These are phyloP conservation scores for Channallabes apus DNA, from an alignment of 2,797 vertebrate genomes.

Conservation along the genomic window DNA sequence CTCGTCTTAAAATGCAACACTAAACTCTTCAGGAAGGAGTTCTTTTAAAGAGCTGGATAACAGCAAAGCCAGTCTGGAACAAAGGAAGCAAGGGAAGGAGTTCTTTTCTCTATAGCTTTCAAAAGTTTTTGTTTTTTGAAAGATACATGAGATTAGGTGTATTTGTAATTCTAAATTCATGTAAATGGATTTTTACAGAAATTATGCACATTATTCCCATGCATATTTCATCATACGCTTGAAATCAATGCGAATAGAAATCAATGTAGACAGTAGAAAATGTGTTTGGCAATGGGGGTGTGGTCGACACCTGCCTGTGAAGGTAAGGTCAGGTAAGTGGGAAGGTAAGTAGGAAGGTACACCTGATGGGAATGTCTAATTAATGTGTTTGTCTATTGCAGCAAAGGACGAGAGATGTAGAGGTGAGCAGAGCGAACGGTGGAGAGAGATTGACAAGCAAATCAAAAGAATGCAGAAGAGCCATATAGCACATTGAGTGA, in stretches of 20 bases:
- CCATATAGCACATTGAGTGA: too few relatives aligned
- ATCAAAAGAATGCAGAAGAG: too few relatives aligned
- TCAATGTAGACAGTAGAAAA: too few relatives aligned
- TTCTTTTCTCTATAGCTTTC: background rate
- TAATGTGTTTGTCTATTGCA: too few relatives aligned
- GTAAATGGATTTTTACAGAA: background rate
- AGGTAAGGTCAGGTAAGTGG: too few relatives aligned
- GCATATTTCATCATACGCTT: background rate
- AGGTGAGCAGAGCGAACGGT: too few relatives aligned
- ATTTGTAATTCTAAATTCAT: background rate
- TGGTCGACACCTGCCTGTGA: too few relatives aligned
- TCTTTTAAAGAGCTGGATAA: constrained; percentile 12
- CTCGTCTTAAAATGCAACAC: background rate
- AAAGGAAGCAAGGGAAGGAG: background rate
- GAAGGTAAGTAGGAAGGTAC: too few relatives aligned
- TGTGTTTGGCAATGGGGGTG: too few relatives aligned
- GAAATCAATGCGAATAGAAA: background rate
- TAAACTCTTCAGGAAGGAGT: background rate
- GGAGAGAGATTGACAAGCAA: too few relatives aligned
- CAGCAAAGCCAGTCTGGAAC: background rate
- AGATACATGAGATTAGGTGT: background rate
- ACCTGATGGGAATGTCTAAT: too few relatives aligned
- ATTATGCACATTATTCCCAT: background rate
- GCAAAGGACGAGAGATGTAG: too few relatives aligned
- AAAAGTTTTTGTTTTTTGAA: constrained; percentile 1